phyloP scores from a whole-genome alignment of 92 coral and sea anemone species.

The Epizoanthus stellaris region DNA sequence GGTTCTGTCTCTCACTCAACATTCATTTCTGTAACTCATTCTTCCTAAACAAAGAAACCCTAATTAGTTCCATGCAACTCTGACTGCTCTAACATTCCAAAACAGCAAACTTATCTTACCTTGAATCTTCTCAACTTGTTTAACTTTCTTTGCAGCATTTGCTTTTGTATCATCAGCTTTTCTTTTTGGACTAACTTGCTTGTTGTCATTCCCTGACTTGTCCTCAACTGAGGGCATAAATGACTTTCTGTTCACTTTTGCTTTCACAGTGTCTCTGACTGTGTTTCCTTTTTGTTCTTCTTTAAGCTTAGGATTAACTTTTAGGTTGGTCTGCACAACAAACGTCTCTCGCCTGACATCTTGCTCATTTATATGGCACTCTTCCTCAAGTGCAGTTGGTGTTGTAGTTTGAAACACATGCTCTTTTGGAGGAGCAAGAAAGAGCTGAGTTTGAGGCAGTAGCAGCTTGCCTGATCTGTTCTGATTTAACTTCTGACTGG shows the following conservation, averaged over 20 bases:
- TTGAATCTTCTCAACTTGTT: neutral
- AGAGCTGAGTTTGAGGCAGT: neutral
- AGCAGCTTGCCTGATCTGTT: conserved; percentile 20
- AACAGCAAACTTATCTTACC: neutral
- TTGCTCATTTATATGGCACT: conserved; percentile 3
- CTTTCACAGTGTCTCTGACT: neutral
- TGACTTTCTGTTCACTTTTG: neutral
- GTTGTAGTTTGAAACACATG: conserved; percentile 13
- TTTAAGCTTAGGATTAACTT: neutral
- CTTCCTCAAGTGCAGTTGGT: neutral
- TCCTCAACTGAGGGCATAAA: too few species aligned
- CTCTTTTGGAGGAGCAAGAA: neutral
- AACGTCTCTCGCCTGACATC: conserved; percentile 47
- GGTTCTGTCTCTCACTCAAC: too few species aligned
- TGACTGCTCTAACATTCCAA: neutral
- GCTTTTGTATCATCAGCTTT: conserved; percentile 34
- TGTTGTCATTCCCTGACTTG: neutral
- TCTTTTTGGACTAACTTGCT: conserved; percentile 34
- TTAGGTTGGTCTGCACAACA: conserved; percentile 41
- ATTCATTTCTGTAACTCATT: too few species aligned
- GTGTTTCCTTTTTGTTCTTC: neutral
- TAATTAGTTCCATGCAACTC: too few species aligned
- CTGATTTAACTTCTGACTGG: conserved; percentile 22
- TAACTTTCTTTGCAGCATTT: conserved; percentile 18
- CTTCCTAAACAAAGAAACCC: too few species aligned